A percentile compares a stretch with the other conserved stretches of the same genome.
phyloP scores from a whole-genome alignment of 2,113 vertebrate species.

The Indicator maculatus region DNA sequence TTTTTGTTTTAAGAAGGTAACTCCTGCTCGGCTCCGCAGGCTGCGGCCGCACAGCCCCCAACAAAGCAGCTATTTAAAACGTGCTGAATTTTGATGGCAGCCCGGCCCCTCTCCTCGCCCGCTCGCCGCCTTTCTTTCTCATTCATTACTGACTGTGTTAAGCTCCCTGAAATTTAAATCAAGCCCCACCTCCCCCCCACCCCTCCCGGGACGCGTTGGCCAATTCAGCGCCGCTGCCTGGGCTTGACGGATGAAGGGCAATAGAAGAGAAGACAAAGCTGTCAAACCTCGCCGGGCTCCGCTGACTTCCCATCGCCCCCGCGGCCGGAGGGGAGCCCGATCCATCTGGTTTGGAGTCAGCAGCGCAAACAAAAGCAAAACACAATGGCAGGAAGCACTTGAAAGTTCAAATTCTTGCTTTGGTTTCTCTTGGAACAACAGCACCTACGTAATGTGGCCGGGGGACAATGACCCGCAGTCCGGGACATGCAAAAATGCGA shows the following conservation, averaged over 20 bases:
- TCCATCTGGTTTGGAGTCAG: slow-evolving; percentile 72
- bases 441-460: background rate
- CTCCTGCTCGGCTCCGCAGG: background rate
- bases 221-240: background rate
- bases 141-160: slow-evolving; percentile 67
- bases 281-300: background rate
- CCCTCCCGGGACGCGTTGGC: background rate
- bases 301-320: slow-evolving; percentile 41
- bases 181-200: slow-evolving; percentile 35
- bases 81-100: slow-evolving; percentile 47
- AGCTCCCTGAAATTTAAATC: slow-evolving; percentile 67
- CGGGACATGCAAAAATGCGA: slow-evolving; percentile 17
- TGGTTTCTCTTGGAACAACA: slow-evolving; percentile 55
- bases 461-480: background rate
- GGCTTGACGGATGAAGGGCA: slow-evolving; percentile 53
- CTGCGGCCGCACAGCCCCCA: background rate
- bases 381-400: slow-evolving; percentile 76
- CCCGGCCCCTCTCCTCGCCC: background rate
- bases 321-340: slow-evolving; percentile 13
- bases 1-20: background rate
- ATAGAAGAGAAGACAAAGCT: slow-evolving; percentile 60
- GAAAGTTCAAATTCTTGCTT: slow-evolving; percentile 71
- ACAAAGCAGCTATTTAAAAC: slow-evolving; percentile 62
- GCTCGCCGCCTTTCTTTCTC: slow-evolving; percentile 31
- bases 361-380: slow-evolving; percentile 66